Evolutionary conservation across 2,888 invertebrate species (phyloP).

Genomic region (Drosophila macrospina): DNA sequence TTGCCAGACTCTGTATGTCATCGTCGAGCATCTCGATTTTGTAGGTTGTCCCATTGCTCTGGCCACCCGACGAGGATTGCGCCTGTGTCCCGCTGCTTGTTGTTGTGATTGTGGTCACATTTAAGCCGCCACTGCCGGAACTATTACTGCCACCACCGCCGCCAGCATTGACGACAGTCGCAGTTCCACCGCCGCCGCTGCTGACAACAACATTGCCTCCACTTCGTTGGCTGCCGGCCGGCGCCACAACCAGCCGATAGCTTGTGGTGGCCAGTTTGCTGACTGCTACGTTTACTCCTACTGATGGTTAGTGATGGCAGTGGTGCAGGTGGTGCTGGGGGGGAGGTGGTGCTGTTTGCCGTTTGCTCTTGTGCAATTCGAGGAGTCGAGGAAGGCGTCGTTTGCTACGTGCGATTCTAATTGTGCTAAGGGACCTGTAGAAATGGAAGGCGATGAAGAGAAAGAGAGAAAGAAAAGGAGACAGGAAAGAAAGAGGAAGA

Average conservation of each 20-base stretch:
- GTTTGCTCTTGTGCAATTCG: constrained; percentile 2
- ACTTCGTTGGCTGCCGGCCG: constrained; percentile 65
- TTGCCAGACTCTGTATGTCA: constrained; percentile 87
- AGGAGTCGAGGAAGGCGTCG: neutral
- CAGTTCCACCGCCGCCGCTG: constrained; percentile 54
- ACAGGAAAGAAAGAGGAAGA: no score
- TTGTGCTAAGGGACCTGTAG: neutral
- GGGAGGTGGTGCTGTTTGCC: neutral
- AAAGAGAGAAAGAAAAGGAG: no score
- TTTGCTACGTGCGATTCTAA: constrained; percentile 45
- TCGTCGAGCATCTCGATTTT: constrained; percentile 91
- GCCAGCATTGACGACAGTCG: constrained; percentile 65
- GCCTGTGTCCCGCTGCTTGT: constrained; percentile 76
- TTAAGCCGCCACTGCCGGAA: constrained; percentile 68
- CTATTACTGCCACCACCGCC: constrained; percentile 37
- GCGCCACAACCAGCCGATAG: constrained; percentile 69
- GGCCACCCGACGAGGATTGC: constrained; percentile 61
- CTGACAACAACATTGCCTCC: constrained; percentile 65
- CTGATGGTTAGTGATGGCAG: neutral
- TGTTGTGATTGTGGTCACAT: constrained; percentile 84
- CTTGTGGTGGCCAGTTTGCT: constrained; percentile 72
- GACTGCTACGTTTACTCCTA: constrained; percentile 7
- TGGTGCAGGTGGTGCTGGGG: constrained; percentile 1
- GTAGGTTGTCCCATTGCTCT: constrained; percentile 86
- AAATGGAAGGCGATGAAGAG: neutral